phyloP scores from a whole-genome alignment of 2,888 invertebrate genomes.

The Troilus luridus region DNA sequence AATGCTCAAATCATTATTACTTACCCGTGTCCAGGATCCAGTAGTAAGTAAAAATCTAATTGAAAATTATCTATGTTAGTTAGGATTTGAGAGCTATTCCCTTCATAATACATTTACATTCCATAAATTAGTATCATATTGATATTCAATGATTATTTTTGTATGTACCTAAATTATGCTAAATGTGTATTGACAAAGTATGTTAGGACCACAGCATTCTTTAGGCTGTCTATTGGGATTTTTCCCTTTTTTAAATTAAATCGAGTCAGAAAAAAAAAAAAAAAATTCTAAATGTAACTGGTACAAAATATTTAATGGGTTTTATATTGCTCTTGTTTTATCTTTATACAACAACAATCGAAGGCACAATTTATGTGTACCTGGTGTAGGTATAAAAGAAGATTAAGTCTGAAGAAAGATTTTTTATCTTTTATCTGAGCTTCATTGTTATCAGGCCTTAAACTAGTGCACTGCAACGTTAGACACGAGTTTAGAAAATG shows the following conservation, averaged over 20 bases:
- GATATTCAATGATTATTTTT: slow-evolving; percentile 59
- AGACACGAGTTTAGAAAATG: slow-evolving; percentile 54
- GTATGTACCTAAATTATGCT: slow-evolving; percentile 59
- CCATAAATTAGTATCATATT: slow-evolving; percentile 58
- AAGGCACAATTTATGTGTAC: slow-evolving; percentile 59
- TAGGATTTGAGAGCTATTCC: slow-evolving; percentile 53
- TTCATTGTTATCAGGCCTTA: slow-evolving; percentile 59
- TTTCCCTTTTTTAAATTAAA: slow-evolving; percentile 51
- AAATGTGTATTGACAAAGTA: slow-evolving; percentile 59
- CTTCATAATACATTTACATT: slow-evolving; percentile 56
- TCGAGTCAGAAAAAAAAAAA: slow-evolving; percentile 54
- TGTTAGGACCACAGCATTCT: slow-evolving; percentile 58
- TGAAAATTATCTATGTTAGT: slow-evolving; percentile 52
- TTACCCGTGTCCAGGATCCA: slow-evolving; percentile 51
- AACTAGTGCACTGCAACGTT: slow-evolving; percentile 56
- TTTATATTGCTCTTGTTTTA: slow-evolving; percentile 51
- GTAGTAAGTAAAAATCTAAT: slow-evolving; percentile 55
- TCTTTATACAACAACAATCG: slow-evolving; percentile 55
- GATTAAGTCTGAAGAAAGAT: slow-evolving; percentile 58
- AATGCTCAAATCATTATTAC: slow-evolving; percentile 58
- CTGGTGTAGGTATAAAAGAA: slow-evolving; percentile 53
- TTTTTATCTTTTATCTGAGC: slow-evolving; percentile 56
- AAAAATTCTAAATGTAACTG: slow-evolving; percentile 56
- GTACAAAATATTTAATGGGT: slow-evolving; percentile 54
- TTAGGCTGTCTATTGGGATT: slow-evolving; percentile 56